Base-by-base conservation (phyloP, 2,113 vertebrate genomes). In the Ia io region DNA sequence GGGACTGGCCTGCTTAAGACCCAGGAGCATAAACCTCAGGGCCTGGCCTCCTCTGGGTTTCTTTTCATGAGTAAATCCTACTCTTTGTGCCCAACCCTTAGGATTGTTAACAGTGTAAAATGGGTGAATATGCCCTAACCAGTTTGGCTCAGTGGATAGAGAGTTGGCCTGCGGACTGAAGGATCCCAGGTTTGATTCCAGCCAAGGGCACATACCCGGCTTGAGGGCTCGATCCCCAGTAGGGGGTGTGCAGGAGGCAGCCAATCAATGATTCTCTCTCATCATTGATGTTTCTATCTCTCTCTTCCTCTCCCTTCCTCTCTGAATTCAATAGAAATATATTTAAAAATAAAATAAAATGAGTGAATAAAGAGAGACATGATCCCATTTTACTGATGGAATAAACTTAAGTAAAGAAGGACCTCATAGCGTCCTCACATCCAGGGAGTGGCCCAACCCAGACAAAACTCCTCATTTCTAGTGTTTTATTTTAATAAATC, bases 1-100 rank as follows among this genome's bases (percentile, higher is more conserved):
- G 59, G 63, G 63, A 95, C 65, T 91, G 88, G 74, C 65, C 67
- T 79, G 70, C 53, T 87, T 87, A 30, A 77, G 65, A 88, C 85
- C n/a, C 83, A 20, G 51, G 78, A 67, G 74, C 51, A 47, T 25
- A 20, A 90, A 95, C 25, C 25, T 40, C 56, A 79, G 65, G 65
- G 30, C 49, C 56, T 71, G 85, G 16, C 12, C 9, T 76, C 32
- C 10, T 25, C 9, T 44, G 4, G 59, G 30, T 73, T 42, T 80
- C 53, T 95, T 92, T 92, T 67, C 25, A 20, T 61, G 53, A 76
- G 70, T 84, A 79, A 93, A 63, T 61, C n/a, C n/a, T 83, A 20
- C 3, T 74, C 87, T 61, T 2, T 20, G 30, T 51, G 14, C 10
- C 67, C 73, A 59, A 82, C 9, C 18, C 47, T 95, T 82, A 63